phyloP scores from a whole-genome alignment of 2,888 invertebrate species.

The Rhaphigaster nebulosa region DNA sequence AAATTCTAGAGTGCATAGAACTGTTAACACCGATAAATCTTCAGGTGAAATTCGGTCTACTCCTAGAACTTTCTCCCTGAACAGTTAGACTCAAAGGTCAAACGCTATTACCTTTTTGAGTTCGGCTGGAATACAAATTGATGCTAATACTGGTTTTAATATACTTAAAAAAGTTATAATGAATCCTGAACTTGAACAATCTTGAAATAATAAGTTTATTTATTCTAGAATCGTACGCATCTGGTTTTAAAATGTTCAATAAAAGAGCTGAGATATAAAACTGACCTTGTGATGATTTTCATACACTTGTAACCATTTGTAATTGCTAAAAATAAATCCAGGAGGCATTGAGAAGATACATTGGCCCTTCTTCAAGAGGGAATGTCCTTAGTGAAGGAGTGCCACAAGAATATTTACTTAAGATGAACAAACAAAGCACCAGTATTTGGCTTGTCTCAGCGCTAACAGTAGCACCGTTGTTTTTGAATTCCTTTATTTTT shows the following conservation, averaged over 20 bases:
- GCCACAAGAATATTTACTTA: background rate
- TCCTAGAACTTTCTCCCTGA: background rate
- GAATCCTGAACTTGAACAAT: too few species aligned
- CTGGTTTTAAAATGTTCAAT: too few species aligned
- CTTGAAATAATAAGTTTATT: too few species aligned
- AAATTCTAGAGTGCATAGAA: background rate
- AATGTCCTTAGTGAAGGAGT: background rate
- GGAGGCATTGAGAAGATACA: background rate
- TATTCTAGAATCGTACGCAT: too few species aligned
- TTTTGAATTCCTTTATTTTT: background rate
- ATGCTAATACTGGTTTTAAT: background rate
- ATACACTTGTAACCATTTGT: too few species aligned
- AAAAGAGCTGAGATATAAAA: too few species aligned
- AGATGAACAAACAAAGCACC: background rate
- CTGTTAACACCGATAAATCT: background rate
- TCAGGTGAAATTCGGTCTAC: background rate
- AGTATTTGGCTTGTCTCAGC: background rate
- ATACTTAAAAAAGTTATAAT: too few species aligned
- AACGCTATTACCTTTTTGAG: background rate
- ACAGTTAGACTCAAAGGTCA: slow-evolving; percentile 12
- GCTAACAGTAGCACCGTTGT: background rate
- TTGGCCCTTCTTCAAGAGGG: background rate
- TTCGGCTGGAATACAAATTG: background rate
- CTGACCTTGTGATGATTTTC: too few species aligned
- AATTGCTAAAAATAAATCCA: too few species aligned